Base-by-base conservation (phyloP, 2,888 invertebrate genomes). In the Pharmacophagus antenor region DNA sequence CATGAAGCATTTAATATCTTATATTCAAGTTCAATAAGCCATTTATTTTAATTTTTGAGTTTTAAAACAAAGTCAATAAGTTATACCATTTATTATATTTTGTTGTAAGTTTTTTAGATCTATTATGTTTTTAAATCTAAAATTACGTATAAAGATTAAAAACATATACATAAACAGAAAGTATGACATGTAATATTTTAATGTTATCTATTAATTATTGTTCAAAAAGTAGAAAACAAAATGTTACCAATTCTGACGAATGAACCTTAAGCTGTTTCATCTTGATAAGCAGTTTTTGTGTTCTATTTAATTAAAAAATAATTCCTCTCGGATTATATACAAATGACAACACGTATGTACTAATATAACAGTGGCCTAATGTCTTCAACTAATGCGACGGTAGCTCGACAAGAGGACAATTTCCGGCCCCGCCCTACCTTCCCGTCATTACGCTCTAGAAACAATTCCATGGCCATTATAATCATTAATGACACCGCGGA, bases 401-500 rank as follows among this genome's bases (percentile, higher is more conserved):
- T 78, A 78, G 76, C 73, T 72, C 82, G 82, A 84, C 82, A 85
- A 85, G 84, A 87, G 82, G 84, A 87, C 86, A 86, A 89, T 88
- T 89, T 89, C 88, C 88, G 85, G 86, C 68, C 78, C 76, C 79
- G 77, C 80, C 86, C 84, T 76, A 79, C 83, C 83, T 84, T 80
- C 75, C 84, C 78, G 76, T 76, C 79, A 84, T 85, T 84, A 84
- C 77, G 77, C 76, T 77, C 78, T 84, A 82, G 79, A 86, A 86
- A 88, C 85, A 85, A 87, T 85, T 83, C 81, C 74, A 77, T 71
- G 74, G 76, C 80, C 82, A 83, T 85, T 84, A 83, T 76, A 82
- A 83, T 82, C 85, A 84, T 85, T 84, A 85, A 80, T 82, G 79
- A 79, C 76, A 69, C 72, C 77, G 65, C 72, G 60, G 57, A 53